Conservation (phyloP, 2,113 vertebrate genomes). For the Petromus typicus region DNA sequence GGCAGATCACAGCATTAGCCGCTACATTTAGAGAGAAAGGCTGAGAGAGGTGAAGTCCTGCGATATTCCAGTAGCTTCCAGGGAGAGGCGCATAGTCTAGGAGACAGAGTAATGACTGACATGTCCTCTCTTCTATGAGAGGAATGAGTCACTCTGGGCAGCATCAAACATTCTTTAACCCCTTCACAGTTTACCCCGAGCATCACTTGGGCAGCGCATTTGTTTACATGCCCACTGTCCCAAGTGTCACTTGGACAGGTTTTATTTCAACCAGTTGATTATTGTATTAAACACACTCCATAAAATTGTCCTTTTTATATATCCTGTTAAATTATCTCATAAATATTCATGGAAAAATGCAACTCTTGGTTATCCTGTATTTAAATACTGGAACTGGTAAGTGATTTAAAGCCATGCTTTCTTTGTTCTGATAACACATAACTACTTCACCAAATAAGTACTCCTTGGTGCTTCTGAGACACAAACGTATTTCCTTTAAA, state of each 20-base stretch:
- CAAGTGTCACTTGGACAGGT: not conserved
- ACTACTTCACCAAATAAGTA: not conserved
- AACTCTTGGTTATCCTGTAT: not conserved
- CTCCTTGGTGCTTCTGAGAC: slow-evolving; percentile 2
- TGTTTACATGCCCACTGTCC: not conserved
- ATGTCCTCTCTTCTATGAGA: not conserved
- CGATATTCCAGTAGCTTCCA: not conserved
- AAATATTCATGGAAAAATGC: not conserved
- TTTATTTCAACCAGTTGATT: not conserved
- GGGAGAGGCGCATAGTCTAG: not conserved
- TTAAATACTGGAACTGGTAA: not conserved
- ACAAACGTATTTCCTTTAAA: slow-evolving; percentile 45
- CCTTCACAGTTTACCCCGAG: not conserved
- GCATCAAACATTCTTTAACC: not conserved
- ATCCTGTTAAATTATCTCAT: not conserved
- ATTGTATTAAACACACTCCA: not conserved
- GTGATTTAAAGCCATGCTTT: not conserved
- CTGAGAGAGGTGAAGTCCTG: not conserved
- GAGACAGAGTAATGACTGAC: not conserved
- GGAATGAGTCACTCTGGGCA: not conserved
- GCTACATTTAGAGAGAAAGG: slow-evolving; percentile 26
- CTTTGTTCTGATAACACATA: not conserved
- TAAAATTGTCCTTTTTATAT: not conserved
- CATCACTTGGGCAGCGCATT: not conserved
- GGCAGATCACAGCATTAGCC: not conserved